These are phyloP conservation scores for Heliconius ethilla DNA, from an alignment of 2,888 invertebrate genomes.

Conservation along the genomic window DNA sequence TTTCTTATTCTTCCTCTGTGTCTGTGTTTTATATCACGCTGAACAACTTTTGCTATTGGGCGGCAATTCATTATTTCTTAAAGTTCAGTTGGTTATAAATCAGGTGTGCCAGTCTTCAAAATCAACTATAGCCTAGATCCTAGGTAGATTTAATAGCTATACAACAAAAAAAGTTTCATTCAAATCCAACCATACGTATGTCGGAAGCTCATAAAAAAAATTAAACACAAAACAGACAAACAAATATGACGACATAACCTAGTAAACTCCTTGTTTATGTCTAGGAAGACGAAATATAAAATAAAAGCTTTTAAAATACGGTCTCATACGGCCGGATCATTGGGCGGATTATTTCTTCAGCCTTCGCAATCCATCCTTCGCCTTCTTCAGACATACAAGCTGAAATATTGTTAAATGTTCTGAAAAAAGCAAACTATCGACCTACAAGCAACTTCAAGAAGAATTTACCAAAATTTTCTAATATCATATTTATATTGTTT, in stretches of 20 bases:
- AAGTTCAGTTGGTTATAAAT: background rate
- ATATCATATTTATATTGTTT: background rate
- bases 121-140: background rate
- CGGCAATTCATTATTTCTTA: background rate
- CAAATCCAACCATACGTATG: background rate
- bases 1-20: background rate
- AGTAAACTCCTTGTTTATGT: background rate
- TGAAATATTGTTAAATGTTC: too few relatives aligned
- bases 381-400: too few relatives aligned
- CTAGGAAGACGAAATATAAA: background rate
- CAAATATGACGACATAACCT: background rate
- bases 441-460: too few relatives aligned
- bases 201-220: background rate
- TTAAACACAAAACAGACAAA: background rate
- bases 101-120: too few relatives aligned
- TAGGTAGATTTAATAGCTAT: background rate
- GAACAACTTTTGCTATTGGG: background rate
- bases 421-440: too few relatives aligned
- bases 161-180: too few relatives aligned
- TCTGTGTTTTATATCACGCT: background rate
- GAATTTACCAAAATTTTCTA: background rate
- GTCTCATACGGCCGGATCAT: background rate
- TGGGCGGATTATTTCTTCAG: background rate
- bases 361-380: too few relatives aligned
- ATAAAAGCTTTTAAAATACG: background rate